A percentile compares a stretch with the other conserved stretches of the same genome.
These are phyloP conservation scores for Ylistrum balloti DNA, from an alignment of 1,140 invertebrate genomes.

Conservation along the genomic window DNA sequence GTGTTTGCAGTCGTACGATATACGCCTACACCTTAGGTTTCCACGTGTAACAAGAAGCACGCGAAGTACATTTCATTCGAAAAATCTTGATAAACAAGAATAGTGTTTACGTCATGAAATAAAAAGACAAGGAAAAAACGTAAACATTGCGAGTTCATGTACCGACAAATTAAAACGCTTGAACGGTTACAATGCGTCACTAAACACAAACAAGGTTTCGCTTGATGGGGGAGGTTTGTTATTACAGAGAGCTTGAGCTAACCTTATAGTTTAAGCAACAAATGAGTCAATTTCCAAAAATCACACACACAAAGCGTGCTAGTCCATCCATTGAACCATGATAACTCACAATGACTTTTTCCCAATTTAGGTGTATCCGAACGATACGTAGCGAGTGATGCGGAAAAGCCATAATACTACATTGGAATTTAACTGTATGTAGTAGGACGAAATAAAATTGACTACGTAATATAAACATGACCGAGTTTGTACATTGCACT, in stretches of 20 bases:
- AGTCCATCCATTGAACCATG: background rate
- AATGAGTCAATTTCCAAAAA: background rate
- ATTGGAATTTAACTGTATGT: background rate
- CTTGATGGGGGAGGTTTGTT: background rate
- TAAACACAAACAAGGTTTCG: background rate
- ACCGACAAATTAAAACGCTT: background rate
- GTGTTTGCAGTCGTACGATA: background rate
- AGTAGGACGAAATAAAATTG: no score
- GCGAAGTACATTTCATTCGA: background rate
- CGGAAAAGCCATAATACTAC: background rate
- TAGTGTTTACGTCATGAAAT: background rate
- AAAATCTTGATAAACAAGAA: background rate
- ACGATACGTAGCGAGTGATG: background rate
- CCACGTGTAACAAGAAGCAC: background rate
- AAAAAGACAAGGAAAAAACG: background rate
- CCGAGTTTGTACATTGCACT: no score
- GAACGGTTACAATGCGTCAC: background rate
- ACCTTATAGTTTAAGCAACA: background rate
- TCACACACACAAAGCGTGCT: background rate
- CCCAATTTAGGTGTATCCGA: background rate
- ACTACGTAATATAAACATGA: no score
- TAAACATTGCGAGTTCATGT: background rate
- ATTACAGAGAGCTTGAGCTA: background rate
- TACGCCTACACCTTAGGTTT: slow-evolving; percentile 4
- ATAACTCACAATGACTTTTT: background rate